Evolutionary conservation across 2,113 vertebrate species (phyloP).

Genomic region (Coptodon rendalli): DNA sequence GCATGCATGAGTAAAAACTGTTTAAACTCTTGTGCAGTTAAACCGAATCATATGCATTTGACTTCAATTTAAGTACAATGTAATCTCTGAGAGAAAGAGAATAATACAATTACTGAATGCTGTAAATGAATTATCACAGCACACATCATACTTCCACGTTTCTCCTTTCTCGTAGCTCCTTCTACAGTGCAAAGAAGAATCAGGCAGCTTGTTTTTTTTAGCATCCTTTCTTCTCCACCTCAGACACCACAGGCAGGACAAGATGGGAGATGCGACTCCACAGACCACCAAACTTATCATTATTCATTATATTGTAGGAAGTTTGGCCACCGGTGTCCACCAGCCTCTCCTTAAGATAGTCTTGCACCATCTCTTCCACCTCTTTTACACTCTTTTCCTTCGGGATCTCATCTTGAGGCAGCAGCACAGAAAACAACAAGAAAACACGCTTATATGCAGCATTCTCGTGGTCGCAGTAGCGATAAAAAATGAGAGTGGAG

Average conservation of each 20-base stretch:
- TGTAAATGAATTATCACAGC: neutral
- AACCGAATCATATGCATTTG: neutral
- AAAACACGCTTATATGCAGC: constrained; percentile 84
- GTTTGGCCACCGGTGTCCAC: neutral
- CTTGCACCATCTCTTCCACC: constrained; percentile 83
- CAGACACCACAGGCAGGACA: constrained; percentile 65
- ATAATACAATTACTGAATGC: neutral
- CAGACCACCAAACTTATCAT: constrained; percentile 68
- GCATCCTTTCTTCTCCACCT: constrained; percentile 48
- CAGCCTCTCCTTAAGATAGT: constrained; percentile 74
- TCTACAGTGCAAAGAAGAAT: neutral
- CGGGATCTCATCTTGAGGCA: constrained; percentile 66
- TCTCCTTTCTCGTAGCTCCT: neutral
- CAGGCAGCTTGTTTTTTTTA: neutral
- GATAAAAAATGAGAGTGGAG: constrained; percentile 92
- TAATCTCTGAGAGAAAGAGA: neutral
- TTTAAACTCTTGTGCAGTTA: neutral
- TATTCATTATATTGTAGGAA: constrained; percentile 60
- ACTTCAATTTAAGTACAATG: neutral
- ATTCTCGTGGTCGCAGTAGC: constrained; percentile 91
- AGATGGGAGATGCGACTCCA: constrained; percentile 78
- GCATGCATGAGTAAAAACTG: neutral
- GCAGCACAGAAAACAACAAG: constrained; percentile 83
- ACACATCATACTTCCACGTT: neutral
- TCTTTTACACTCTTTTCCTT: constrained; percentile 39